Conservation (phyloP, 2,113 vertebrate genomes). For the Chlorocebus sabaeus region DNA sequence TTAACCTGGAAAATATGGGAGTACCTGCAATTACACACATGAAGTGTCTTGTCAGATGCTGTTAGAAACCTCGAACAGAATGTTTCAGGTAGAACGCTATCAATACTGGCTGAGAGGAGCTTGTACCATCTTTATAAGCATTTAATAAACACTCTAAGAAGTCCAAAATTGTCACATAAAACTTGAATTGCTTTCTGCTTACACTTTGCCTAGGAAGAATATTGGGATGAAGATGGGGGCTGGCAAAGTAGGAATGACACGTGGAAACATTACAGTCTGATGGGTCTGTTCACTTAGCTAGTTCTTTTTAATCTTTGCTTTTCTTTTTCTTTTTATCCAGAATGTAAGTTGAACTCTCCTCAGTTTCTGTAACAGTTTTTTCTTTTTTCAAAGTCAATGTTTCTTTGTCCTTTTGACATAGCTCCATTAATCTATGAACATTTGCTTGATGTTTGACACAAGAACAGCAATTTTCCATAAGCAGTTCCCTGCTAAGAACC, state of each 20-base stretch:
- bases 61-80: neutral
- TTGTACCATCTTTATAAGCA: conserved; percentile 4
- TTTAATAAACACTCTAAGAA: neutral
- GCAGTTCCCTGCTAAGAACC: neutral
- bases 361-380: neutral
- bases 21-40: neutral
- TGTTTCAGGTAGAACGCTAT: neutral
- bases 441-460: neutral
- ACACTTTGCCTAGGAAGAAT: neutral
- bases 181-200: neutral
- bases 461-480: neutral
- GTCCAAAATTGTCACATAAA: neutral
- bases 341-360: neutral
- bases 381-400: neutral
- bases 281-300: neutral
- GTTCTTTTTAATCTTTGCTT: neutral
- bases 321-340: neutral
- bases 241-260: neutral
- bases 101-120: neutral
- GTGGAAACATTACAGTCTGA: neutral
- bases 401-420: neutral
- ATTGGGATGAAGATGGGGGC: neutral
- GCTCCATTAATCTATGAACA: neutral
- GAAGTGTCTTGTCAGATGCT: neutral
- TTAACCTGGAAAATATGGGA: neutral